Base-by-base conservation (phyloP, 2,888 invertebrate species). In the Nephrotoma appendiculata region DNA sequence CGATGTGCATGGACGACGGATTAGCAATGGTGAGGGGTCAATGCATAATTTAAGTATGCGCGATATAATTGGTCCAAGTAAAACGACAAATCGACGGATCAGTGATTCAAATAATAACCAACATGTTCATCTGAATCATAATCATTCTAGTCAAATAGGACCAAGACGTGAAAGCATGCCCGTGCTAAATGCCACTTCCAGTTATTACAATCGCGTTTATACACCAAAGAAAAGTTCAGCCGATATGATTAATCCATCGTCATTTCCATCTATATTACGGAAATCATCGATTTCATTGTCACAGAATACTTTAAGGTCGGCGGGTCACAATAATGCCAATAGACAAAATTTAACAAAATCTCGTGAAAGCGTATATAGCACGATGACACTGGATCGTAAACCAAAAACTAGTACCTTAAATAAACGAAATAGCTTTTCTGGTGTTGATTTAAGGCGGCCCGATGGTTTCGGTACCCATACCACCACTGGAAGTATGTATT, bases 191-290 rank as follows among this genome's bases (percentile, higher is more conserved):
- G 41, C 86, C 2, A 41, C 44, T 4, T 11, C 45, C 31, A 57
- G 52, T 45, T 85, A 85, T 85, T 85, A 85, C 43, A 85, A 85
- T 85, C 85, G 85, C 19, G 44, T 85, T 19, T 85, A 85, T 89
- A 92, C 87, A 89, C 85, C 85, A 44, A 71, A 31, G 87, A 87
- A 57, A 87, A 83, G 44, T 87, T 85, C 87, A 87, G 86, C 42
- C 1, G 19, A 85, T 19, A n/a, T 12, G 42, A 84, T 84, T 6
- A 84, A 96, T 90, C 96, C 96, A 0, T 95, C 95, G 41, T 93
- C 94, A 42, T 96, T 96, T 89, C 95, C 95, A 86, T 94, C 94
- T 88, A 93, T 94, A 83, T 92, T 96, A 87, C 92, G 95, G 0
- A 93, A 94, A 87, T 94, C 94, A 88, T 92, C 93, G 0, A 90